These are phyloP conservation scores for Synergus laeviventris DNA, from an alignment of 2,888 invertebrate genomes.

Conservation along the genomic window DNA sequence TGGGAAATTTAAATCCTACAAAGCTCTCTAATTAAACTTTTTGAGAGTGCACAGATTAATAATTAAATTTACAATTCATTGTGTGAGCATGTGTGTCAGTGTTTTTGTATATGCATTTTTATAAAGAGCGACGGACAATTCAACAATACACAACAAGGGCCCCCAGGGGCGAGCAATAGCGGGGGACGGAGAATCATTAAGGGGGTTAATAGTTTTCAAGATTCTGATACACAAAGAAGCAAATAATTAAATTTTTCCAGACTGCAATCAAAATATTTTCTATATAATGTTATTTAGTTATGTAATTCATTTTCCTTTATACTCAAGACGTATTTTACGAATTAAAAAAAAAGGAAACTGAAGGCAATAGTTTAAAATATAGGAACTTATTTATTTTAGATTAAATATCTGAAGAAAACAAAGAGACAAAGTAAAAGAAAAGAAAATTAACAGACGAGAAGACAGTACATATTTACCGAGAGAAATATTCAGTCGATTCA, in stretches of 20 bases:
- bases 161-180: conserved; percentile 62
- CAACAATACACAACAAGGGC: conserved; percentile 74
- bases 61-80: not conserved
- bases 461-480: not conserved
- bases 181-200: conserved; percentile 23
- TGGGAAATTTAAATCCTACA: not conserved
- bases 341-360: not conserved
- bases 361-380: not conserved
- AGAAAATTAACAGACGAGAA: not conserved
- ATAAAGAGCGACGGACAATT: conserved; percentile 62
- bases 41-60: not conserved
- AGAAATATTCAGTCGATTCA: not conserved
- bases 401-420: not conserved
- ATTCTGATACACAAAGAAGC: not conserved
- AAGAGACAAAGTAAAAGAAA: not conserved
- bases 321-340: not conserved
- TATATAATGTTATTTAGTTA: not conserved
- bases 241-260: too few species aligned
- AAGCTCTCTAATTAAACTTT: not conserved
- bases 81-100: not conserved
- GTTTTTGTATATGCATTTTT: conserved; percentile 38
- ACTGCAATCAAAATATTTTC: not conserved
- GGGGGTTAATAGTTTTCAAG: not conserved
- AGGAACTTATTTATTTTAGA: not conserved
- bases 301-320: too few species aligned